Base-by-base conservation (phyloP, 2,888 invertebrate genomes). In the Stictocephala bisonia region DNA sequence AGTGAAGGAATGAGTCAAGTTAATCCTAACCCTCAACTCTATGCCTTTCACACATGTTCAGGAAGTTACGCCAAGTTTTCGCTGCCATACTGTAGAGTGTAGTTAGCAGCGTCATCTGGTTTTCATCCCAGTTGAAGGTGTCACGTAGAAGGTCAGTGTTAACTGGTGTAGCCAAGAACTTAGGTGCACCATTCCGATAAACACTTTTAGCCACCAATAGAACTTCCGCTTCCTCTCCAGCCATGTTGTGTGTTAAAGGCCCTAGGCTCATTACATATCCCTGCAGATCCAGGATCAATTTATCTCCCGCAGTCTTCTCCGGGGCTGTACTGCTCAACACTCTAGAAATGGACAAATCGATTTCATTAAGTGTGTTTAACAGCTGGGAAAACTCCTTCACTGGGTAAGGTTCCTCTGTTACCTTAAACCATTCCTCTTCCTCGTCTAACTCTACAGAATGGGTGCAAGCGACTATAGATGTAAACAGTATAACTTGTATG, bases 41-140 rank as follows among this genome's bases (percentile, higher is more conserved):
- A 35, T 60, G 60, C n/a, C 60, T 31, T 24, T 60, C 60, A 40
- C 60, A 60, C 60, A 60, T 60, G 22, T 60, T 60, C 11, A 60
- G 29, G 31, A 60, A 60, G 60, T 60, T 60, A 13, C 40, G 18
- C 60, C 60, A 60, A 22, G 18, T 60, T 22, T 60, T 60, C 2
- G 29, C 60, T 2, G 60, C 35, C 3, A 35, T 60, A 35, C 22
- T 22, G 20, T 60, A 60, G 20, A 60, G 11, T 11, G 35, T 35
- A 13, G 31, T 31, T 2, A 60, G 29, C 40, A 60, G 35, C 13
- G 31, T 60, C 60, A 60, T 60, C 40, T 60, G 60, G 4, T 31
- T 60, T 22, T 60, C 60, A 20, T 60, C 60, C 60, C 60, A 60
- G 3, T 35, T 20, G n/a, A 60, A 60, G 18, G 40, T 24, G 15